phyloP scores from a whole-genome alignment of 2,113 vertebrate species.

The Zeus faber region DNA sequence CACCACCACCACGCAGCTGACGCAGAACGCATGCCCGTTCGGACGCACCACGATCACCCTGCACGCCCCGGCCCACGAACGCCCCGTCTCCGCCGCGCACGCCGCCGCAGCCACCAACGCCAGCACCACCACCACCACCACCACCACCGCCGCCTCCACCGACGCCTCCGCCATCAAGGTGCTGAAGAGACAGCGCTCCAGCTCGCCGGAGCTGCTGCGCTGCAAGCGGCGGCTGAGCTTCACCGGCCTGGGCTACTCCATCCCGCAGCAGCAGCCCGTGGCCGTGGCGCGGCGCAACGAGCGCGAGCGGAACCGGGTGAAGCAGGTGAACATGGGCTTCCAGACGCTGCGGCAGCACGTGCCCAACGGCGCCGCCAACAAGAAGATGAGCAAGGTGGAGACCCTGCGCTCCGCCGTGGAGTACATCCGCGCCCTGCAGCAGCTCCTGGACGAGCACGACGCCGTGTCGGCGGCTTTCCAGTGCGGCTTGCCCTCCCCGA shows the following conservation, averaged over 20 bases:
- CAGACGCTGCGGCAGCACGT: constrained; percentile 93
- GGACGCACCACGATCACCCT: constrained; percentile 58
- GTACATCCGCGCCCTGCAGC: constrained; percentile 92
- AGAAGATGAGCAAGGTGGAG: constrained; percentile 98
- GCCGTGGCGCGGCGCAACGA: constrained; percentile 93
- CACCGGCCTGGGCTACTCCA: constrained; percentile 76
- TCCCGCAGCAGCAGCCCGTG: constrained; percentile 77
- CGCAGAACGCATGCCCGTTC: constrained; percentile 67
- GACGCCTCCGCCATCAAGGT: constrained; percentile 65
- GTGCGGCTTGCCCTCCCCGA: constrained; percentile 77
- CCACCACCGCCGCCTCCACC: constrained; percentile 20
- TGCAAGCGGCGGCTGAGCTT: constrained; percentile 86
- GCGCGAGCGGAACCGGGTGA: constrained; percentile 92
- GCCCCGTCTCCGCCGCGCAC: constrained; percentile 34
- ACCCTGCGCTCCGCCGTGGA: constrained; percentile 93
- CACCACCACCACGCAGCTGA: constrained; percentile 63
- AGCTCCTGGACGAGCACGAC: constrained; percentile 89
- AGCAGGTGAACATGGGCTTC: constrained; percentile 95
- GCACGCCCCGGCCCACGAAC: constrained; percentile 63
- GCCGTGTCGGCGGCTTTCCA: constrained; percentile 81
- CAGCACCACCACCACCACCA: constrained; percentile 48
- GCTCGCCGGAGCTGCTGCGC: constrained; percentile 86
- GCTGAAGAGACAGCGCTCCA: constrained; percentile 81
- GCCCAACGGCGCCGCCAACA: constrained; percentile 90
- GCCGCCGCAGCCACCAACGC: constrained; percentile 22